phyloP scores from a whole-genome alignment of 2,113 vertebrate genomes.

The rabbit (Oryctolagus cuniculus) region DNA sequence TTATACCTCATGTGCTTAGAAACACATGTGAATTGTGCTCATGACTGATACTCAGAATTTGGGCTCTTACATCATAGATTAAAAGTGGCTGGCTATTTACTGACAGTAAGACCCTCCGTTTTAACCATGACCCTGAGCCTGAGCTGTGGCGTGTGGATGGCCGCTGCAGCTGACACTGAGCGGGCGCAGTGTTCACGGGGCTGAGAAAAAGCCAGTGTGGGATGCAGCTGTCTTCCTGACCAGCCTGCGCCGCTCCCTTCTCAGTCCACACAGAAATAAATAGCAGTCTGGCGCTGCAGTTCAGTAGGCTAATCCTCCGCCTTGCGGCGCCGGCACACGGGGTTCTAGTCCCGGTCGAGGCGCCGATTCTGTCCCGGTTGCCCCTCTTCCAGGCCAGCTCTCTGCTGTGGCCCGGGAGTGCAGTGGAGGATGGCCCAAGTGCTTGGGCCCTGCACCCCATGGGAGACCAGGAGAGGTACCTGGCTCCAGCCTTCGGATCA shows the following conservation, averaged over 20 bases:
- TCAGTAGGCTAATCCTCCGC: too few species aligned
- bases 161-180: accelerated
- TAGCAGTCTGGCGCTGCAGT: too few species aligned
- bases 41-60: background rate
- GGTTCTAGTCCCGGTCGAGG: too few species aligned
- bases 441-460: too few species aligned
- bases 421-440: too few species aligned
- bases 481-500: too few species aligned
- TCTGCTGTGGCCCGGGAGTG: too few species aligned
- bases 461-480: too few species aligned
- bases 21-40: background rate
- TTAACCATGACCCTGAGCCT: background rate
- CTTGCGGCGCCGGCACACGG: too few species aligned
- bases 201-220: background rate
- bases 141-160: too few species aligned
- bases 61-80: background rate
- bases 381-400: too few species aligned
- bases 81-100: background rate
- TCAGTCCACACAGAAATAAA: background rate
- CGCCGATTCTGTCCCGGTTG: too few species aligned
- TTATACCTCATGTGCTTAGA: background rate
- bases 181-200: accelerated
- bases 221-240: background rate
- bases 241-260: background rate
- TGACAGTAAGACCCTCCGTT: background rate